Evolutionary conservation across 2,113 vertebrate species (phyloP), one percentile per base, ranked within the genome.

Genomic region (Ranitomeya imitator): DNA sequence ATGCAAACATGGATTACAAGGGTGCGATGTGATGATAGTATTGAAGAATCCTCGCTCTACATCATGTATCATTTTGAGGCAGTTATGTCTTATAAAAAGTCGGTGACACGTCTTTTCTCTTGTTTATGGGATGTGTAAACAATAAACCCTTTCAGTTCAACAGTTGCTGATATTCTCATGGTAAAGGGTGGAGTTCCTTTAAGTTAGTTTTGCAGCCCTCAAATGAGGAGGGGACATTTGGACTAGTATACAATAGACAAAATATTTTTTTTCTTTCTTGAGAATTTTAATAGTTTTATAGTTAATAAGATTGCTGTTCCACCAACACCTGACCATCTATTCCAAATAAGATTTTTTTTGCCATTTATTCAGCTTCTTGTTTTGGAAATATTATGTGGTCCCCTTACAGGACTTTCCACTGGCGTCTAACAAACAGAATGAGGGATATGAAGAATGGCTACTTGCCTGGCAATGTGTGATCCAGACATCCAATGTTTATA

Each of bases 391-490:
- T 69, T 79, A 67, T 69, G 5, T 26, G 51, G 55, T 67, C 61
- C 73, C 51, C 37, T 63, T 89, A 69, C 79, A 79, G 87, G 59
- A 79, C 87, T 79, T 89, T 89, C 87, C 87, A 89, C 78, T 89
- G 82, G 87, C 87, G 63, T 85, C 59, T 85, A 85, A 65, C 71
- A 76, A 84, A 84, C 59, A 83, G 63, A 89, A 84, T 69, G 45
- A 71, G 60, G 81, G 67, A 88, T 88, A 79, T 85, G 65, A 85
- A 79, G 73, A 85, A 89, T 89, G 87, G 87, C 87, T 89, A 63
- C 55, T 65, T 87, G 81, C 81, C 74, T 87, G 63, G 89, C 76
- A 85, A 84, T 85, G 86, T 90, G 73, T 84, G 85, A 83, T 85
- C 85, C 85, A 85, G 85, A 85, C 74, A 84, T 31, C 55, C 76